Percentiles rank a stretch among this genome's conserved stretches.
phyloP scores from a whole-genome alignment of 64 coral and sea anemone genomes.

The Montipora sp. region DNA sequence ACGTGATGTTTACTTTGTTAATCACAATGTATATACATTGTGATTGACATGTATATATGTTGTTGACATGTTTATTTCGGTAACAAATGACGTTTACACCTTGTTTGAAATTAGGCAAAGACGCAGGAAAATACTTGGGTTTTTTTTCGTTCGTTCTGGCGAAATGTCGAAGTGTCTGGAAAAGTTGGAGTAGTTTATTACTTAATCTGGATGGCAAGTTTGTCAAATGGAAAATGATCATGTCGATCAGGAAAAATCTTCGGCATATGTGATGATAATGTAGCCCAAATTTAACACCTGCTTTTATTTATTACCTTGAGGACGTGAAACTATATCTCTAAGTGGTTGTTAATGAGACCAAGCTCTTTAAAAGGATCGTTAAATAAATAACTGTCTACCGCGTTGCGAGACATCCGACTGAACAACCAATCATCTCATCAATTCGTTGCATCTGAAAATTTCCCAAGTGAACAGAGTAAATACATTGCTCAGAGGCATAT shows the following conservation, averaged over 20 bases:
- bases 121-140: too few species aligned
- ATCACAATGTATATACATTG: too few species aligned
- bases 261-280: too few species aligned
- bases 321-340: not conserved
- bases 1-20: too few species aligned
- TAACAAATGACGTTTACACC: too few species aligned
- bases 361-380: constrained; percentile 15
- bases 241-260: not conserved
- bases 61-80: too few species aligned
- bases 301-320: not conserved
- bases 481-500: not conserved
- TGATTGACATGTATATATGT: too few species aligned
- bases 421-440: not conserved
- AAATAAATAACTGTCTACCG: not conserved
- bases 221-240: not conserved
- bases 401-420: not conserved
- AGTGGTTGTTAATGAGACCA: not conserved
- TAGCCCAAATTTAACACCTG: not conserved
- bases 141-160: too few species aligned
- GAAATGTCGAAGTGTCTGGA: too few species aligned
- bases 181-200: too few species aligned
- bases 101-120: too few species aligned
- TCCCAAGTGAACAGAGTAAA: not conserved
- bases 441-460: not conserved
- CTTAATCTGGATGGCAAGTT: too few species aligned